Evolutionary conservation across 2,888 invertebrate genomes (phyloP), one percentile per base, ranked within the genome.

Genomic region (Drosophila mayaguana): DNA sequence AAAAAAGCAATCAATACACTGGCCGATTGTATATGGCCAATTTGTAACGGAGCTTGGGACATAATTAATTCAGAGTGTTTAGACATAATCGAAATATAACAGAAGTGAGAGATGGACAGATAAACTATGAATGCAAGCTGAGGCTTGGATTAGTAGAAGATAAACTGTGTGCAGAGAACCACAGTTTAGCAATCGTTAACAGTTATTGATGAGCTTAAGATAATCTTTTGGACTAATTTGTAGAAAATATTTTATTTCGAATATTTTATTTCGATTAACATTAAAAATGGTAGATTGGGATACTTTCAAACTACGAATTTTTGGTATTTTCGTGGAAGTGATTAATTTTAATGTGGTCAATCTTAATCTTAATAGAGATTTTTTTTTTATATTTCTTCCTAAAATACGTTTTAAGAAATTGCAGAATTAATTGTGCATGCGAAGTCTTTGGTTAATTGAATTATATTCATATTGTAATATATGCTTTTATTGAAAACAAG

Each of bases 1-100:
- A 63, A 57, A 59, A 63, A 56, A 46, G 59, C 14, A 60, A 53
- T 61, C 1, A 4, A 70, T 75, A 75, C 63, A 53, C 53, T 66
- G 45, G 36, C 43, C 18, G 38, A 1, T 3, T 18, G 28, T 16
- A 22, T 20, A n/a, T 34, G 32, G 8, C 7, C 16, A 22, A 7
- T 57, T 40, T 50, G 11, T 42, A 55, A 28, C 34, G 32, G 16
- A 22, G 14, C 36, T 38, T 46, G 22, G 9, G n/a, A 2, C 40
- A 8, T 22, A 46, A 36, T 22, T 32, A 50, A 50, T 50, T 18
- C 12, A 48, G 9, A 48, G 48, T 48, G 11, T 11, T n/a, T 11
- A 28, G 48, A 48, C 28, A 48, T n/a, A 7, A 50, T 18, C 48
- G n/a, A 28, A 32, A 18, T 50, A 18, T 18, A 53, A 16, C 16